These are phyloP conservation scores for Dynastes hyllus DNA, from an alignment of 2,888 invertebrate species.

Conservation along the genomic window DNA sequence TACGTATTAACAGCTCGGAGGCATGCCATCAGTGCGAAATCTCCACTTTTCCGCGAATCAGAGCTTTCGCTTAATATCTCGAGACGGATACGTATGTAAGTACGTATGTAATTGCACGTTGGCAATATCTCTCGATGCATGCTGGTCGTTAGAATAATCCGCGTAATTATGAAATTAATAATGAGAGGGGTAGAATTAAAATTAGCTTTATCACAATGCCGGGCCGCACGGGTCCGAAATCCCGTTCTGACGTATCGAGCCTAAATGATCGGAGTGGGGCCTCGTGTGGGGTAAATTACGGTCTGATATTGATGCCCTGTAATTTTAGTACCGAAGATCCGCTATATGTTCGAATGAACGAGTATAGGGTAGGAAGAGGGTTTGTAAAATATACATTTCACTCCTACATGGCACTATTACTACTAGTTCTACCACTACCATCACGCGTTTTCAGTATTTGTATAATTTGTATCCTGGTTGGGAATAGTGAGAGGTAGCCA, in stretches of 20 bases:
- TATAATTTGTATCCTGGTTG: constrained; percentile 61
- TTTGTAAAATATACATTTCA: constrained; percentile 61
- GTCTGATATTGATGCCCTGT: constrained; percentile 66
- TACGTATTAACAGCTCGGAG: neutral
- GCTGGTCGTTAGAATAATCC: constrained; percentile 50
- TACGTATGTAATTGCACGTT: neutral
- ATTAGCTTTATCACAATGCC: constrained; percentile 53
- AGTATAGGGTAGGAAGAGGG: constrained; percentile 52
- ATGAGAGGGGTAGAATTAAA: constrained; percentile 52
- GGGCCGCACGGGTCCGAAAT: constrained; percentile 12
- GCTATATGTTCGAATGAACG: constrained; percentile 12
- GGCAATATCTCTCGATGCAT: neutral
- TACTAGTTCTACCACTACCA: neutral
- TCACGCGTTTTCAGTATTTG: constrained; percentile 64
- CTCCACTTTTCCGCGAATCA: neutral
- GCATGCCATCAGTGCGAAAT: neutral
- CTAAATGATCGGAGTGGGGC: constrained; percentile 45
- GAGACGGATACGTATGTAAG: too few relatives aligned
- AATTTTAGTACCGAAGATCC: constrained; percentile 66
- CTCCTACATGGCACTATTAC: constrained; percentile 50
- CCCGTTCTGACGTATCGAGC: constrained; percentile 6
- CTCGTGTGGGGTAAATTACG: constrained; percentile 59
- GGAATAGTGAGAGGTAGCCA: constrained; percentile 35
- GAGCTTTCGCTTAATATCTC: too few relatives aligned
- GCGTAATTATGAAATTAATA: constrained; percentile 55